Base-by-base conservation (phyloP, 2,888 invertebrate species). In the Amblyteles armatorius region DNA sequence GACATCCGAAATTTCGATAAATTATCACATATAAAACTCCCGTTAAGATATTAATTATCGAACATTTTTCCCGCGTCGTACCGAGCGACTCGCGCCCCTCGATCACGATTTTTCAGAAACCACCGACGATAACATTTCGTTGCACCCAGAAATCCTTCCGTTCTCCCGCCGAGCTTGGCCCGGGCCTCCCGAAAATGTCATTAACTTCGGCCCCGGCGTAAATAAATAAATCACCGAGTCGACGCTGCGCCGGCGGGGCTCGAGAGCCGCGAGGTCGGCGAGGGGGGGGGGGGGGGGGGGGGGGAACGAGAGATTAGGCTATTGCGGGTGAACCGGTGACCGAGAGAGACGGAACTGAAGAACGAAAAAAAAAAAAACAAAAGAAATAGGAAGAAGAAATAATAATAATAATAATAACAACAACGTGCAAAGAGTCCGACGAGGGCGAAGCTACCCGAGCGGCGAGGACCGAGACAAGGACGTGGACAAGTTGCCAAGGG, bases 141-240 rank as follows among this genome's bases (percentile, higher is more conserved):
- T 6, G 65, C 52, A 65, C 13, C 33, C 22, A 9, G 67, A 67
- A 63, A 48, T n/a, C 26, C 44, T 57, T 65, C 74, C 29, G 19
- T 44, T 50, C 33, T 33, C 65, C 50, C 22, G 44, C 2, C 33
- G 9, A n/a, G 50, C 26, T 3, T 74, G n/a, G 52, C 67, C 78
- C 69, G 44, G 67, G 72, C 50, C 65, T 40, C 55, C 55, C 48
- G 52, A 79, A 73, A 83, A 85, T 79, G 82, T 87, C 89, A 84
- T 87, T 87, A 85, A 88, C 84, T 87, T 86, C 76, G 73, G 79
- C 48, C 52, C 80, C 71, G 72, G 82, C 82, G 84, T 87, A 87
- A 87, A 88, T 87, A 89, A 88, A 88, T 88, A 88, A 88, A 88
- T 87, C 84, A 87, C 79, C 13, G 63, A 29, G 7, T 11, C 77